Conservation (phyloP, 2,888 invertebrate genomes). For the Troides oblongomaculatus region DNA sequence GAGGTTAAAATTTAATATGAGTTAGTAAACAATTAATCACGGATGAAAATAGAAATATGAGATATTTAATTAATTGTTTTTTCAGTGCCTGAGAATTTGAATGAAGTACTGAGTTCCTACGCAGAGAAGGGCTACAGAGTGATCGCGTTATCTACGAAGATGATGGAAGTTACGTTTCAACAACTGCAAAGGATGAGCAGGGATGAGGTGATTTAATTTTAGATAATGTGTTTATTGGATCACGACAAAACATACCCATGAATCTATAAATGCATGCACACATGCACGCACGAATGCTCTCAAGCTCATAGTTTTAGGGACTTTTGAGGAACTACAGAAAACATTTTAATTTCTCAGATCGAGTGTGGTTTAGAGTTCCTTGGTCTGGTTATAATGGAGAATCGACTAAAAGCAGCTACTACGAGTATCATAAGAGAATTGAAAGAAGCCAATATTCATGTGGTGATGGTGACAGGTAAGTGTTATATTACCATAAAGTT, state of each 20-base stretch:
- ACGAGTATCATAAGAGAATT: conserved; percentile 89
- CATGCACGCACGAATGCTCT: too few relatives aligned
- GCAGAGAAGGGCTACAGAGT: conserved; percentile 96
- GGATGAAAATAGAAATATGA: neutral
- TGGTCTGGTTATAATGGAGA: conserved; percentile 96
- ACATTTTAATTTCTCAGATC: conserved; percentile 65
- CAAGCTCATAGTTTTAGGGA: too few relatives aligned
- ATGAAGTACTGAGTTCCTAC: conserved; percentile 88
- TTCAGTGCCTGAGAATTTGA: conserved; percentile 89
- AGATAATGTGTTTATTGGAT: too few relatives aligned
- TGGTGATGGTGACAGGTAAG: conserved; percentile 97
- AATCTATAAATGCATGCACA: too few relatives aligned
- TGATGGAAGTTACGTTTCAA: conserved; percentile 84
- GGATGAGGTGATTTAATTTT: conserved; percentile 70
- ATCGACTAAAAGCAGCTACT: conserved; percentile 94
- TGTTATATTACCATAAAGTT: neutral
- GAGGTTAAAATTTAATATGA: neutral
- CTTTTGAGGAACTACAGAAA: too few relatives aligned
- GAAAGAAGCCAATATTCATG: conserved; percentile 91
- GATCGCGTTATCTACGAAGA: conserved; percentile 91
- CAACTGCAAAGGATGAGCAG: conserved; percentile 87
- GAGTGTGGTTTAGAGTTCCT: conserved; percentile 90
- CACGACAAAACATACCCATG: too few relatives aligned
- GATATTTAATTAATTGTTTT: neutral
- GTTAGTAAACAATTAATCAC: neutral